These are phyloP conservation scores for Pseudoips prasinana DNA, from an alignment of 2,888 invertebrate species.

Conservation along the genomic window DNA sequence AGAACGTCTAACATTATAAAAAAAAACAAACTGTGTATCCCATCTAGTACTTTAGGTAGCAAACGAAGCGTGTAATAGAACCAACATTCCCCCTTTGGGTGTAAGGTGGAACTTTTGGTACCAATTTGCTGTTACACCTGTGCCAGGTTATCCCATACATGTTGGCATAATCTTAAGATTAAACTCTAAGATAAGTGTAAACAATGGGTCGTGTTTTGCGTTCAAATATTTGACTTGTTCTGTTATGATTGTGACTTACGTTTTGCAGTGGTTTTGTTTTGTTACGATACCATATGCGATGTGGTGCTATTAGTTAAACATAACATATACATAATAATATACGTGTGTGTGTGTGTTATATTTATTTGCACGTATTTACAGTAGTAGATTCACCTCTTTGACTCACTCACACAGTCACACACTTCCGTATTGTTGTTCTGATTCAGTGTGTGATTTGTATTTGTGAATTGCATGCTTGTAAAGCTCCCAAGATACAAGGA, in stretches of 20 bases:
- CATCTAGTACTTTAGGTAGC: slow-evolving; percentile 30
- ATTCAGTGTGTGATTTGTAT: too few relatives aligned
- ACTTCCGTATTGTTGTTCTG: too few relatives aligned
- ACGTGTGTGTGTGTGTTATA: too few relatives aligned
- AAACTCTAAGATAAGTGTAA: slow-evolving; percentile 36
- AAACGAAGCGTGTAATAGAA: slow-evolving; percentile 30
- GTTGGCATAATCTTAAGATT: slow-evolving; percentile 36
- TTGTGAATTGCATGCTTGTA: too few relatives aligned
- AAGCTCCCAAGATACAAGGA: too few relatives aligned
- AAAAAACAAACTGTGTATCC: neutral
- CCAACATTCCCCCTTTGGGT: slow-evolving; percentile 18
- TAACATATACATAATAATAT: too few relatives aligned
- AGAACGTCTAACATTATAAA: too few relatives aligned
- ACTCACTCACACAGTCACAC: too few relatives aligned
- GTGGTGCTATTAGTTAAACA: too few relatives aligned
- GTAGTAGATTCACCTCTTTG: too few relatives aligned
- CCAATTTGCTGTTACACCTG: slow-evolving; percentile 53
- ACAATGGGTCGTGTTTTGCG: slow-evolving; percentile 24
- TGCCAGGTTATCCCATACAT: slow-evolving; percentile 31
- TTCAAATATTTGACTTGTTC: slow-evolving; percentile 11
- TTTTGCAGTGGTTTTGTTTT: slow-evolving; percentile 2
- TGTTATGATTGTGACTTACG: slow-evolving; percentile 7
- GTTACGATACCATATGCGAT: neutral
- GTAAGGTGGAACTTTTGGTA: slow-evolving; percentile 17
- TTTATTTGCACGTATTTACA: too few relatives aligned